A percentile compares a stretch with the other conserved stretches of the same genome.
Conservation (phyloP, 2,888 invertebrate species). For the Aethes cnicana region DNA sequence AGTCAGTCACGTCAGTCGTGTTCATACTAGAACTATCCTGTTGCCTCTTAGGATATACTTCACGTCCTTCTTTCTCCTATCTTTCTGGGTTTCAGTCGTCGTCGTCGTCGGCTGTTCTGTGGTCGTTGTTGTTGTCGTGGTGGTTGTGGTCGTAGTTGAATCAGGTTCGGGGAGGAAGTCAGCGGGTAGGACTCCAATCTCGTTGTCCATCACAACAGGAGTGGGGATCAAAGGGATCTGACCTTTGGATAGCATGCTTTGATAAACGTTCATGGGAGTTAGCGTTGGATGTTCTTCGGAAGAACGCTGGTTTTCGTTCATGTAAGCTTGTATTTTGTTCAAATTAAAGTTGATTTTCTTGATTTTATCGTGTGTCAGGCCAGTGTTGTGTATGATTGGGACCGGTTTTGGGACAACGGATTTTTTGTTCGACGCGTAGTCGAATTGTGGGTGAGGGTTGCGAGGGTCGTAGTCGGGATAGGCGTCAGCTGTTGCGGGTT, state of each 20-base stretch:
- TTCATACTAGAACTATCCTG: conserved; percentile 76
- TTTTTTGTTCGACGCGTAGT: conserved; percentile 59
- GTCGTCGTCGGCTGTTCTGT: conserved; percentile 53
- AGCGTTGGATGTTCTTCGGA: conserved; percentile 60
- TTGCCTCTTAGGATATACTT: conserved; percentile 75
- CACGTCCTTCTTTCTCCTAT: conserved; percentile 65
- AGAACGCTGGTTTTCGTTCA: conserved; percentile 63
- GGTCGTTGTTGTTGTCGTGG: conserved; percentile 46
- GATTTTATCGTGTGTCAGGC: conserved; percentile 65
- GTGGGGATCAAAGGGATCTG: conserved; percentile 59
- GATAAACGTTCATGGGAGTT: conserved; percentile 52
- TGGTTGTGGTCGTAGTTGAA: conserved; percentile 38
- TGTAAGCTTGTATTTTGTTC: conserved; percentile 57
- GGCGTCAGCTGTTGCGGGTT: conserved; percentile 62
- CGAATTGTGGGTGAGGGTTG: conserved; percentile 53
- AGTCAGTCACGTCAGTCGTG: conserved; percentile 53
- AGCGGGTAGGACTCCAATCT: conserved; percentile 70
- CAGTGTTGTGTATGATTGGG: conserved; percentile 42
- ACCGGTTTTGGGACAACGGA: conserved; percentile 42
- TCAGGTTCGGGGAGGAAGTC: conserved; percentile 55
- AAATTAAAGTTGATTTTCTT: conserved; percentile 69
- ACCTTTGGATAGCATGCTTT: conserved; percentile 57
- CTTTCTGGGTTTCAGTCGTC: conserved; percentile 51
- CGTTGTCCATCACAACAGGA: conserved; percentile 67
- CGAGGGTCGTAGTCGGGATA: conserved; percentile 62